Conservation (phyloP, 1,140 invertebrate genomes). For the Metopolophium dirhodum region DNA sequence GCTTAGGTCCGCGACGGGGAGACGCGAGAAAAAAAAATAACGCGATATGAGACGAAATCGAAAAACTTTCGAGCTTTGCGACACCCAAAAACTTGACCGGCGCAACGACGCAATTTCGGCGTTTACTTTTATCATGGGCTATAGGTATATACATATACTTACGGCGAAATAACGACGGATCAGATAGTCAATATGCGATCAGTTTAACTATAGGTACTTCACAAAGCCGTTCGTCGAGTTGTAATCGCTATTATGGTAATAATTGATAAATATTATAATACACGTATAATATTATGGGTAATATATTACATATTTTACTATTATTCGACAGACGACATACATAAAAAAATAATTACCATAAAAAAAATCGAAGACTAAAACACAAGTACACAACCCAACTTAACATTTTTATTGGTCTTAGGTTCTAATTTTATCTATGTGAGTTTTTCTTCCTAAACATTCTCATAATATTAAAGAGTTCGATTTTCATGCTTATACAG, state of each 20-base stretch:
- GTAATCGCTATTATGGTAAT: background rate
- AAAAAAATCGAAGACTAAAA: too few species aligned
- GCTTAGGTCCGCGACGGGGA: too few species aligned
- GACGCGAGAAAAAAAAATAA: background rate
- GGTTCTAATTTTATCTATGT: background rate
- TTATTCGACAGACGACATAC: background rate
- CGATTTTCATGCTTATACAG: background rate
- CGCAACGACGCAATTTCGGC: background rate
- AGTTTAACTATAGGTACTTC: background rate
- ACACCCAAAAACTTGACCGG: background rate
- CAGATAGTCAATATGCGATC: background rate
- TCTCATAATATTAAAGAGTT: background rate
- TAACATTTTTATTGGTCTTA: too few species aligned
- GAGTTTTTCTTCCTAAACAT: background rate
- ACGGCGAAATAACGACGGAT: background rate
- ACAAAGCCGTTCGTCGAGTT: background rate
- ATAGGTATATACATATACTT: too few species aligned
- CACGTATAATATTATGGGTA: background rate
- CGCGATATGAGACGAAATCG: background rate
- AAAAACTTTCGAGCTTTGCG: background rate
- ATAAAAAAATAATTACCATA: background rate
- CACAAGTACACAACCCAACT: too few species aligned
- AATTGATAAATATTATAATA: background rate
- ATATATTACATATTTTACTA: background rate
- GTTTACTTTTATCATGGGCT: background rate